phyloP scores from a whole-genome alignment of 2,888 invertebrate species.

The Lobophora halterata region DNA sequence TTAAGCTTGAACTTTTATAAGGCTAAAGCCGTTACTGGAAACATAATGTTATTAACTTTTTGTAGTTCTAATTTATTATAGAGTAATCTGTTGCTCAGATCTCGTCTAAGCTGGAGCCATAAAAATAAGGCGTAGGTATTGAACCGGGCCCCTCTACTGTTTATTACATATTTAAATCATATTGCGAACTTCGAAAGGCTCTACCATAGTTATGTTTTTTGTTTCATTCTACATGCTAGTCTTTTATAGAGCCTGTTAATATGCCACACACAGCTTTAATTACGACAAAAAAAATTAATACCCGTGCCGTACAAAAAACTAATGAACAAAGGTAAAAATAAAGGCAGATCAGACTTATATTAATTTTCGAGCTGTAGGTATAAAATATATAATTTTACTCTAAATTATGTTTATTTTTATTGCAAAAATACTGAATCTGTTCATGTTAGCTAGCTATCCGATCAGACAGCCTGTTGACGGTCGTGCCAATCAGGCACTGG shows the following conservation, averaged over 20 bases:
- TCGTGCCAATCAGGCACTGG: conserved; percentile 20
- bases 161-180: conserved; percentile 10
- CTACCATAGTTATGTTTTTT: conserved; percentile 13
- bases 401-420: no score
- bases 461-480: conserved; percentile 20
- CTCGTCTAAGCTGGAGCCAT: conserved; percentile 1
- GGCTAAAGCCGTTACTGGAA: conserved; percentile 13
- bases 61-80: conserved; percentile 7
- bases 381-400: no score
- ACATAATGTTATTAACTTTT: conserved; percentile 24
- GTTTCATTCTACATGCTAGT: conserved; percentile 3
- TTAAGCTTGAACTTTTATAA: conserved; percentile 6
- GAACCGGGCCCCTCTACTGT: neutral
- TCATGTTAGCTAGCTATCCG: conserved; percentile 16
- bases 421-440: no score
- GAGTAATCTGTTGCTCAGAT: conserved; percentile 9
- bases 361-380: no score
- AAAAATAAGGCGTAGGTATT: conserved; percentile 6
- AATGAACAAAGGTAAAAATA: neutral
- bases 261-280: conserved; percentile 9
- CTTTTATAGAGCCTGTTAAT: conserved; percentile 11
- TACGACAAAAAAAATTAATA: conserved; percentile 12
- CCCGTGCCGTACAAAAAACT: neutral
- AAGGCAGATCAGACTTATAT: no score
- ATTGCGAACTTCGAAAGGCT: conserved; percentile 1